Evolutionary conservation across 2,797 vertebrate genomes (phyloP).

Genomic region (Leptodactylus fallax): DNA sequence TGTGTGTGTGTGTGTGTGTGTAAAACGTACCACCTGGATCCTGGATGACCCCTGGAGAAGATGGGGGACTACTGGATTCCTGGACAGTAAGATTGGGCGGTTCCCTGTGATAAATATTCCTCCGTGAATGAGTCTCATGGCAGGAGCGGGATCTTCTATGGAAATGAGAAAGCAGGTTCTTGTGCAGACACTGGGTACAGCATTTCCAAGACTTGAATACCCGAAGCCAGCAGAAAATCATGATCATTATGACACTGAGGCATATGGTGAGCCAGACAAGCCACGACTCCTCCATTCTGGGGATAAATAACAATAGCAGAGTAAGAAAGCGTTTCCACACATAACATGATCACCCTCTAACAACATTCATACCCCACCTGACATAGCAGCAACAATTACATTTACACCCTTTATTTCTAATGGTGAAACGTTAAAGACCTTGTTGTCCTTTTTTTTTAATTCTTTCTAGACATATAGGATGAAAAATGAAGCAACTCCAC

Average conservation of each 20-base stretch:
- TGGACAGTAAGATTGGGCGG: constrained; percentile 29
- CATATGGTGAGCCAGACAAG: constrained; percentile 56
- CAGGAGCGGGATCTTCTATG: not conserved
- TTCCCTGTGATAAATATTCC: constrained; percentile 40
- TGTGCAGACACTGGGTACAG: constrained; percentile 35
- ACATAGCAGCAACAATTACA: not conserved
- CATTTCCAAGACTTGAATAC: constrained; percentile 37
- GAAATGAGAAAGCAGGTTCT: not conserved
- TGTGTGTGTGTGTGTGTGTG: too few relatives aligned
- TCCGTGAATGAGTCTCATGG: not conserved
- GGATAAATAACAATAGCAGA: not conserved
- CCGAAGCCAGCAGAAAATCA: constrained; percentile 49
- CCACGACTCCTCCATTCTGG: constrained; percentile 60
- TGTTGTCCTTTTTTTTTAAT: too few relatives aligned
- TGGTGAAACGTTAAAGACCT: too few relatives aligned
- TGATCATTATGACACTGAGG: constrained; percentile 35
- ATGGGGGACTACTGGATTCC: constrained; percentile 45
- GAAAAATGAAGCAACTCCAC: too few relatives aligned
- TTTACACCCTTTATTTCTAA: not conserved
- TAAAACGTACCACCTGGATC: constrained; percentile 43
- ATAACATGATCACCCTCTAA: not conserved
- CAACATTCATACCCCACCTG: too few relatives aligned
- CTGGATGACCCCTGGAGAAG: constrained; percentile 47
- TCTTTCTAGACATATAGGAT: too few relatives aligned
- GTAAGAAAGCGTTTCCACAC: not conserved